Base-by-base conservation (phyloP, 2,797 vertebrate species). In the Tarsius wallacei region DNA sequence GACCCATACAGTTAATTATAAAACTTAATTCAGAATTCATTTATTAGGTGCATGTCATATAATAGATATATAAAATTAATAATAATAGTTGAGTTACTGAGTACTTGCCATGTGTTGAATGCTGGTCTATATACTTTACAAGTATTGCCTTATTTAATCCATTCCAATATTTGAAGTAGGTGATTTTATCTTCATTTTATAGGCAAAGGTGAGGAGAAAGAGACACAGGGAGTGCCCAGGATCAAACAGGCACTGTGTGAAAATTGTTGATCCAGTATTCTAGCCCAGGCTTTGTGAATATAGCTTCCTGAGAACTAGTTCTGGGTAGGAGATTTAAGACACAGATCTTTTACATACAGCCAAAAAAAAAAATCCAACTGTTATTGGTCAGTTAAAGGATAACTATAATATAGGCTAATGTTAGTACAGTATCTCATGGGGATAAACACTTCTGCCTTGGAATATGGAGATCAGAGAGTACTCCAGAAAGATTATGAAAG, bases 371-470 rank as follows among this genome's bases (percentile, higher is more conserved):
- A 82, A 55, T 42, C 15, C 77, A 92, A 21, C n/a, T 93, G 36
- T 49, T 63, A 7, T 61, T 59, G 49, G 31, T 64, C 26, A 64
- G 11, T 64, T 94, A 86, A 80, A 63, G 51, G 33, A 63, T 73
- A 76, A 93, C 7, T 86, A 21, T 70, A 77, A 49, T 49, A 2
- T 66, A n/a, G 26, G 28, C 64, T 42, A 74, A 51, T 83, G n/a
- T 73, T 83, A 68, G 59, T 64, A 73, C 15, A 91, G 0, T 63
- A 24, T 55, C 5, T 84, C 42, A 68, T 53, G 21, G n/a, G n/a
- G 11, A 88, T n/a, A 95, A 63, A 78, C 7, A 68, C 42, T 83
- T 89, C 61, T 91, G n/a, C 85, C n/a, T 90, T 96, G 22, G 59
- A 26, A 64, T n/a, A 10, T 66, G 2, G 21, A 95, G 28, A 83